Conservation (phyloP, 2,113 vertebrate genomes). For the Psilopsiagon aurifrons region DNA sequence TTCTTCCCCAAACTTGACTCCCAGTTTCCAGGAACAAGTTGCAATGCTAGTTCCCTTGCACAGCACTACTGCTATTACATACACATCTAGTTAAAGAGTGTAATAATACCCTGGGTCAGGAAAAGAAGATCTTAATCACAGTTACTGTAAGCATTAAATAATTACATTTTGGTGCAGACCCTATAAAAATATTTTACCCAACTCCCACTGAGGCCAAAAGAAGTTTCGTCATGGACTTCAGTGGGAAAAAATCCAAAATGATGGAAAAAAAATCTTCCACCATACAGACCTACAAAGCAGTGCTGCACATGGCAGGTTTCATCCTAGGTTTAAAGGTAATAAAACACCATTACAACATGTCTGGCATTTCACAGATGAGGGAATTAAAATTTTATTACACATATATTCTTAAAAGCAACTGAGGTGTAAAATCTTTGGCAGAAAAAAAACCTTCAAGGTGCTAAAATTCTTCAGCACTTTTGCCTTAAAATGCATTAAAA, state of each 20-base stretch:
- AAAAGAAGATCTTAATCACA: constrained; percentile 8
- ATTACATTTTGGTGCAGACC: constrained; percentile 26
- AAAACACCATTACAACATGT: constrained; percentile 58
- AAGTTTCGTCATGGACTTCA: not conserved
- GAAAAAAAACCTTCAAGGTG: not conserved
- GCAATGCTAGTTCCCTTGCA: not conserved
- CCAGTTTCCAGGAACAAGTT: not conserved
- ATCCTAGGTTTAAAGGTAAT: constrained; percentile 28
- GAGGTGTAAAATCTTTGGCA: constrained; percentile 48
- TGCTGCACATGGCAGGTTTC: constrained; percentile 30
- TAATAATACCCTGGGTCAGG: not conserved
- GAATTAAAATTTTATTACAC: constrained; percentile 54
- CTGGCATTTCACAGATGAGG: constrained; percentile 44
- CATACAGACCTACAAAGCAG: not conserved
- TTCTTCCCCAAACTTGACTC: not conserved
- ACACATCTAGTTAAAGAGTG: not conserved
- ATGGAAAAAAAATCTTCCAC: not conserved
- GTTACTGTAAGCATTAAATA: constrained; percentile 40
- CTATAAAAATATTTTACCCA: constrained; percentile 25
- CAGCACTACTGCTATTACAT: not conserved
- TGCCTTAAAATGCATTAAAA: constrained; percentile 15
- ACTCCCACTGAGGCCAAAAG: not conserved
- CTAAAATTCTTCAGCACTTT: constrained; percentile 9
- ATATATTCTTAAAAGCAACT: constrained; percentile 47
- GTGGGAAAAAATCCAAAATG: not conserved